phyloP scores from a whole-genome alignment of 2,113 vertebrate genomes.

The Labeo catla region DNA sequence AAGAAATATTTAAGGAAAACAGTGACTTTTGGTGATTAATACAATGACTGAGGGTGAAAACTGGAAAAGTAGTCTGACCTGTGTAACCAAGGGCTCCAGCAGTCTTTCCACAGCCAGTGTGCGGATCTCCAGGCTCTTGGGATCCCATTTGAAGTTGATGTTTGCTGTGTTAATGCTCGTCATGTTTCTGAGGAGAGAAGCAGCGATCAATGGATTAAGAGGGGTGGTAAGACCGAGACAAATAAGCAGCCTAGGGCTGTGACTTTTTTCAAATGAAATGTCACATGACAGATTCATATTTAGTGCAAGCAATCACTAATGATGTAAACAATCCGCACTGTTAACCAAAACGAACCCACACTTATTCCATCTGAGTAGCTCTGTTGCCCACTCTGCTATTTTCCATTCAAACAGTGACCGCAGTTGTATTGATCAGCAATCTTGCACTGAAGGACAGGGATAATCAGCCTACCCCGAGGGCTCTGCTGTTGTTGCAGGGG shows the following conservation, averaged over 20 bases:
- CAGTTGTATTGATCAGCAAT: conserved; percentile 70
- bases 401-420: conserved; percentile 63
- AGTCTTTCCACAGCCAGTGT: conserved; percentile 95
- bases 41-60: conserved; percentile 2
- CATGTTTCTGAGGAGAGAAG: conserved; percentile 75
- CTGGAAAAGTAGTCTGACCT: conserved; percentile 77
- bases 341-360: conserved; percentile 50
- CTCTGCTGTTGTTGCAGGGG: conserved; percentile 55
- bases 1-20: conserved; percentile 1
- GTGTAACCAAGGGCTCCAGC: conserved; percentile 94
- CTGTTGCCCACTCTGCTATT: conserved; percentile 64
- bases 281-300: background rate
- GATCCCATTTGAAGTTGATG: conserved; percentile 99
- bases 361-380: conserved; percentile 53
- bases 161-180: conserved; percentile 88
- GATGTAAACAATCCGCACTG: background rate
- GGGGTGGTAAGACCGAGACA: background rate
- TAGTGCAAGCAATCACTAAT: background rate
- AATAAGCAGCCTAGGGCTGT: background rate
- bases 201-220: background rate
- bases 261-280: conserved; percentile 18
- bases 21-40: background rate
- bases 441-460: conserved; percentile 61
- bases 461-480: conserved; percentile 65
- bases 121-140: conserved; percentile 97